phyloP scores from a whole-genome alignment of 2,888 invertebrate genomes.

The Galerucella calmariensis region DNA sequence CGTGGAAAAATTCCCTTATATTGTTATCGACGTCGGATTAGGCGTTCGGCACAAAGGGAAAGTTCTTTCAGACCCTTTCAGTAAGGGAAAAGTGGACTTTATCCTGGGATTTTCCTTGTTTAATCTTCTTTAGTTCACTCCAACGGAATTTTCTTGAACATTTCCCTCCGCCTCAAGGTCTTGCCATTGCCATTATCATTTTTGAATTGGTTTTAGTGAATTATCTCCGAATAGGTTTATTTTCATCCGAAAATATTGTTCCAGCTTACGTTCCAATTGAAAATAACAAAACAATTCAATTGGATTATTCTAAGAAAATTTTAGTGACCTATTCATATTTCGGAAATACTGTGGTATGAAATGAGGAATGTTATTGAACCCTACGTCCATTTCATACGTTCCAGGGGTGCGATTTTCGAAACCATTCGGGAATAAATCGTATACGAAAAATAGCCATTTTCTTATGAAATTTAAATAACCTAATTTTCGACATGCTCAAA shows the following conservation, averaged over 20 bases:
- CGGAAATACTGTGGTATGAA: too few relatives aligned
- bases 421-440: too few relatives aligned
- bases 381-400: too few relatives aligned
- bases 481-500: too few relatives aligned
- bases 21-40: constrained; percentile 28
- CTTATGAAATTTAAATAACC: too few relatives aligned
- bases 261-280: too few relatives aligned
- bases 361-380: too few relatives aligned
- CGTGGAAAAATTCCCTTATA: constrained; percentile 27
- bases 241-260: background rate
- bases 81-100: constrained; percentile 16
- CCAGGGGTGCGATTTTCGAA: too few relatives aligned
- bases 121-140: constrained; percentile 17
- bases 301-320: too few relatives aligned
- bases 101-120: constrained; percentile 26
- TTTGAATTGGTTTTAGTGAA: constrained; percentile 22
- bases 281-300: too few relatives aligned
- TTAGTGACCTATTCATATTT: too few relatives aligned
- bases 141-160: constrained; percentile 22
- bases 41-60: constrained; percentile 18
- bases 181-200: constrained; percentile 18
- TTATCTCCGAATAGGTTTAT: constrained; percentile 1
- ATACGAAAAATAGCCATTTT: too few relatives aligned
- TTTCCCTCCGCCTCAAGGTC: background rate
- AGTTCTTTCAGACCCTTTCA: constrained; percentile 9